Conservation (phyloP, 2,797 vertebrate genomes). For the Hybognathus amarus region DNA sequence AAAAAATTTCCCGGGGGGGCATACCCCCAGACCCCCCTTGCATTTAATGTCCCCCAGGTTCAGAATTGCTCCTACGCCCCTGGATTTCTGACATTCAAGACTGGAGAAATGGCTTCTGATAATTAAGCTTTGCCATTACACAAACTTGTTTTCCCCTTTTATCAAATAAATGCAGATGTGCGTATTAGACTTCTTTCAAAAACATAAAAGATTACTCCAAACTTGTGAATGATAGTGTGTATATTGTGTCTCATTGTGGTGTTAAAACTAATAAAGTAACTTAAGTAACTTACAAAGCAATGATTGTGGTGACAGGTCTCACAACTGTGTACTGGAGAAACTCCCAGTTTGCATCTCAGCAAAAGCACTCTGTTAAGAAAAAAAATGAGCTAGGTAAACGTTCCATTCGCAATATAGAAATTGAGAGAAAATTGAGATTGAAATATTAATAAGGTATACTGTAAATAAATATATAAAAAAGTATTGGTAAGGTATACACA, state of each 20-base stretch:
- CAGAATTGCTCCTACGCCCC: no score
- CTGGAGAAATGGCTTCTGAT: neutral
- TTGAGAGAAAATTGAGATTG: neutral
- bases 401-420: neutral
- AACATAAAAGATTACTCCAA: neutral
- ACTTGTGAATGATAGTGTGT: neutral
- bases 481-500: no score
- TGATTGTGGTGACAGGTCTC: slow-evolving; percentile 92
- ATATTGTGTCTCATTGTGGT: neutral
- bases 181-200: neutral
- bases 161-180: neutral
- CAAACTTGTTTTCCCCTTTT: neutral
- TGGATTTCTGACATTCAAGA: neutral
- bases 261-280: slow-evolving; percentile 1
- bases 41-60: no score
- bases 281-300: slow-evolving; percentile 98
- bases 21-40: no score
- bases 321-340: slow-evolving; percentile 97
- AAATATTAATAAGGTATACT: neutral
- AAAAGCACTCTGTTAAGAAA: slow-evolving; percentile 86
- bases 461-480: no score
- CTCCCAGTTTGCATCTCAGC: slow-evolving; percentile 94
- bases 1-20: no score
- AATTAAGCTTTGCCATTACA: neutral
- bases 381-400: neutral